Base-by-base conservation (phyloP, 2,888 invertebrate species). In the Augiades crinisus region DNA sequence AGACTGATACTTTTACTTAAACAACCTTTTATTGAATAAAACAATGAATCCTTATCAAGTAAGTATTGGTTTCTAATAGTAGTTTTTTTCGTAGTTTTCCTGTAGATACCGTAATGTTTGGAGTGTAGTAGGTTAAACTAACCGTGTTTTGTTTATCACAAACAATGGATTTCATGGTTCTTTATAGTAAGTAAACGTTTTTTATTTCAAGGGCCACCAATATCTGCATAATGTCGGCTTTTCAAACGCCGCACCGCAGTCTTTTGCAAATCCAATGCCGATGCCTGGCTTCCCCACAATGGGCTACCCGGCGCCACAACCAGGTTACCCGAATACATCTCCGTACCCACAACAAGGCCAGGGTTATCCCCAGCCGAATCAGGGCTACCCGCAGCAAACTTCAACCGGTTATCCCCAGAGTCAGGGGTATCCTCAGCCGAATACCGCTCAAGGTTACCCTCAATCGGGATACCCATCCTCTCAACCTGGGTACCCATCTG, bases 221-320 rank as follows among this genome's bases (percentile, higher is more conserved):
- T 90, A 86, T 64, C 70, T 81, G 60, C 88, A 87, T 72, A 90
- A 86, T 76, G 64, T 88, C 62, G 90, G 90, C 73, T 90, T 80
- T 81, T 62, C 65, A 72, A 90, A 90, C 77, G 59, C 72, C 12
- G 87, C 88, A 53, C 90, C 90, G 53, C 90, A 90, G 61, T 87
- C 89, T 5, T 90, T 90, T 56, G 90, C 88, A 17, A 89, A 87
- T 61, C 87, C 89, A 8, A 71, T 80, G 80, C 90, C 89, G 34
- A 86, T 85, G 81, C 81, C 79, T 0, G 89, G 90, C 14, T 68
- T 86, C 44, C 83, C 85, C 7, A 79, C 82, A 6, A 75, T 76
- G 67, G 88, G 88, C 4, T 87, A 85, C 62, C 86, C 87, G 7
- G 67, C 70, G 16, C 75, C 80, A 12, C 85, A 76, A 55, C 74